Evolutionary conservation across 2,888 invertebrate genomes (phyloP), one percentile per base, ranked within the genome.

Genomic region (Drosophila anomalipes): DNA sequence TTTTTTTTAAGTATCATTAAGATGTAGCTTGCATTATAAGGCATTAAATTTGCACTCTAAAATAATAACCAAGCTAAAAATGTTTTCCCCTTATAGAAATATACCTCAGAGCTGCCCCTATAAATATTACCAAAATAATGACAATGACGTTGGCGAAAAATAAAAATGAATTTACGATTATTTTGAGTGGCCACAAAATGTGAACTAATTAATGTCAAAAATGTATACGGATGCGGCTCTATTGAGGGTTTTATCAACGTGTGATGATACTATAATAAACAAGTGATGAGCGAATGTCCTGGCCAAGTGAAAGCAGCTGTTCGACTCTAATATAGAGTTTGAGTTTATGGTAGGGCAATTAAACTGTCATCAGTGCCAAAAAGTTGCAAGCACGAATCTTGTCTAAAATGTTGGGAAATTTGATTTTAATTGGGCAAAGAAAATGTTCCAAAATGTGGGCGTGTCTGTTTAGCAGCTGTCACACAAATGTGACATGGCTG

Each of bases 341-440:
- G 59, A 52, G 59, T 33, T 71, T 62, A 58, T 63, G 74, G 14
- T 49, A 65, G 58, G 70, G 70, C 81, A 90, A 88, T 88, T 88
- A 88, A 88, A 88, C 79, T 89, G 87, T 87, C 87, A 88, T 88
- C 87, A 88, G 91, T 70, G 76, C 47, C 64, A 65, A 69, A 77
- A 73, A 66, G 70, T 78, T 78, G 70, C 72, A 69, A 72, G n/a
- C 77, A 58, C 70, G 58, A 67, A 67, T 65, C 76, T 73, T 70
- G 83, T 83, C 76, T 65, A 70, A 79, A 79, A 78, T 74, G 74
- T 80, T 75, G 74, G 80, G 68, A 86, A 88, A 88, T 88, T 88
- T 87, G 88, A 87, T 88, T 88, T 88, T 88, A 88, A 89, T 88
- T 88, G 88, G 81, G 65, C 81, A 74, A 83, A 86, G 83, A 78